Conservation (phyloP, 2,113 vertebrate species). For the Prietella phreatophila region DNA sequence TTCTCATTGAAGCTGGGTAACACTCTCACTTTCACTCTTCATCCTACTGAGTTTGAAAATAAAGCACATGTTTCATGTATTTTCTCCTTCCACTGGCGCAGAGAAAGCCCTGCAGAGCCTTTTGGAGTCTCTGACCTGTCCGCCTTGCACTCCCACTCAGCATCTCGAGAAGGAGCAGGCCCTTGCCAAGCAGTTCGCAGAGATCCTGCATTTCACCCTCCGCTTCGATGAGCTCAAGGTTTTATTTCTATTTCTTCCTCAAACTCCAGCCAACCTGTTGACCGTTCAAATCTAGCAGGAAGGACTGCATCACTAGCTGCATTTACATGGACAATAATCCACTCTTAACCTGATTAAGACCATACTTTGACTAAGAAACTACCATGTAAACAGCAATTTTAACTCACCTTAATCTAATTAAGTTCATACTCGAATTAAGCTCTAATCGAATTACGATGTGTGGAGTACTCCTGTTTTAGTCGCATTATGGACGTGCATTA, state of each 20-base stretch:
- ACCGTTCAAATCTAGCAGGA: neutral
- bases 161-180: conserved; percentile 97
- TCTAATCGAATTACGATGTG: too few species aligned
- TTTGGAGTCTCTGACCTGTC: conserved; percentile 87
- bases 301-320: neutral
- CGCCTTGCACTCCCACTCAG: conserved; percentile 91
- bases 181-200: conserved; percentile 95
- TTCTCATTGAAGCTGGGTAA: conserved; percentile 93
- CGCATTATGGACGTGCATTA: too few species aligned
- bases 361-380: too few species aligned
- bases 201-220: conserved; percentile 97
- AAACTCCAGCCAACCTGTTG: neutral
- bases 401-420: too few species aligned
- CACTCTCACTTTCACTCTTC: neutral
- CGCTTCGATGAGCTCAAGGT: conserved; percentile 99
- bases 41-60: too few species aligned
- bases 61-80: neutral
- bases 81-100: conserved; percentile 51
- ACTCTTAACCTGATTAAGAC: too few species aligned
- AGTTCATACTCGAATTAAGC: too few species aligned
- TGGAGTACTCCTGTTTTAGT: too few species aligned
- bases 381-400: too few species aligned
- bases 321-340: too few species aligned
- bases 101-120: conserved; percentile 92
- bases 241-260: neutral